Percentiles rank a stretch among this genome's conserved stretches.
phyloP scores from a whole-genome alignment of 1,140 invertebrate genomes.

The Brachionus plicatilis region DNA sequence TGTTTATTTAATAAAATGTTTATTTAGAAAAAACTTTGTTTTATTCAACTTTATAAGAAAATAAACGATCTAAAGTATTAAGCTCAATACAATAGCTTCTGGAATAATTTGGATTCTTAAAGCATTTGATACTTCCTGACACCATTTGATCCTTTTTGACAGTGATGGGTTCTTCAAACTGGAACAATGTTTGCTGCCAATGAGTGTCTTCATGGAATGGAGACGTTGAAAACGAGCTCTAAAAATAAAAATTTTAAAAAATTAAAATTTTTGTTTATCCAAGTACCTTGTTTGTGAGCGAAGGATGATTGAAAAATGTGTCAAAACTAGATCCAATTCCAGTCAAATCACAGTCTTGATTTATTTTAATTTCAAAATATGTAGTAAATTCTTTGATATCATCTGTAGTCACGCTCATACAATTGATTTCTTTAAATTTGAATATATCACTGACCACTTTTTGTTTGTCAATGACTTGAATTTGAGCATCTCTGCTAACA shows the following conservation, averaged over 20 bases:
- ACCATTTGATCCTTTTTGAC: slow-evolving; percentile 16
- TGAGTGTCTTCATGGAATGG: slow-evolving; percentile 14
- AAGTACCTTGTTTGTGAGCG: background rate
- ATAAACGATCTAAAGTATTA: slow-evolving; percentile 13
- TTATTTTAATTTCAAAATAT: background rate
- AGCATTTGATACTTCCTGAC: slow-evolving; percentile 22
- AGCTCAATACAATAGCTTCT: slow-evolving; percentile 9
- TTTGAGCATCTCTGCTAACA: slow-evolving; percentile 3
- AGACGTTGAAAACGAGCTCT: slow-evolving; percentile 39
- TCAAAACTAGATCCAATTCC: slow-evolving; percentile 34
- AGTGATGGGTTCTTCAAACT: background rate
- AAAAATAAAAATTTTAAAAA: background rate
- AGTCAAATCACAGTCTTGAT: slow-evolving; percentile 9
- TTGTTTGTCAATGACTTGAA: background rate
- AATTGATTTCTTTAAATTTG: slow-evolving; percentile 24
- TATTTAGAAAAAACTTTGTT: background rate
- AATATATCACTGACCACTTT: slow-evolving; percentile 28
- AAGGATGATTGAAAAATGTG: slow-evolving; percentile 27
- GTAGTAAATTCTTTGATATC: background rate
- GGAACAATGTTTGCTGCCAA: slow-evolving; percentile 40
- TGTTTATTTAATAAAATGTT: background rate
- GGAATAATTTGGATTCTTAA: slow-evolving; percentile 1
- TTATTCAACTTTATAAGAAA: slow-evolving; percentile 38
- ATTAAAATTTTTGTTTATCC: background rate
- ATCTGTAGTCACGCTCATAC: background rate